phyloP scores from a whole-genome alignment of 2,888 invertebrate genomes.

The Acanthosepion esculentum region DNA sequence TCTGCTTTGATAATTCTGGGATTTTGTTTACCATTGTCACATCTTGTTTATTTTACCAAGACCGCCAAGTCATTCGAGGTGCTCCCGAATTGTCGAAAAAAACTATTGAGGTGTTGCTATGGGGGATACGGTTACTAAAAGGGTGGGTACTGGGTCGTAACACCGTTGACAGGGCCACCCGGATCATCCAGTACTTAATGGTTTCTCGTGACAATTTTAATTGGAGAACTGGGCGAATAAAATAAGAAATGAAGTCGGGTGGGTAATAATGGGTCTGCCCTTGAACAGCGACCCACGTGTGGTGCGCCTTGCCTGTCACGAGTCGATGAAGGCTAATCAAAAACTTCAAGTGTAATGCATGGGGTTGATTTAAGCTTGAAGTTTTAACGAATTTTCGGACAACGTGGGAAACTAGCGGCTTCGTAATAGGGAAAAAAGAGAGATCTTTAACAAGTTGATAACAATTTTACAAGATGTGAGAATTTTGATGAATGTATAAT shows the following conservation, averaged over 20 bases:
- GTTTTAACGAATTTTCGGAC: too few species aligned
- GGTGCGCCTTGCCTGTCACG: neutral
- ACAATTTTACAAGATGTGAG: too few species aligned
- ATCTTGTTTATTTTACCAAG: neutral
- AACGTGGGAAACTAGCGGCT: too few species aligned
- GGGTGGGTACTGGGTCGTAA: neutral
- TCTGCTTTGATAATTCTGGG: neutral
- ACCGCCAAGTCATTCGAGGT: neutral
- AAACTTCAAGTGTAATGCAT: too few species aligned
- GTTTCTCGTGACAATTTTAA: neutral
- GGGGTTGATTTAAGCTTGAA: too few species aligned
- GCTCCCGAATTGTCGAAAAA: neutral
- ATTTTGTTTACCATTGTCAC: neutral
- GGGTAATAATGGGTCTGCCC: neutral
- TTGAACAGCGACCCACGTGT: neutral
- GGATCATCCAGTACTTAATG: neutral
- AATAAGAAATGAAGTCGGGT: neutral
- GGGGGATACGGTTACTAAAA: neutral
- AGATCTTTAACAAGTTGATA: too few species aligned
- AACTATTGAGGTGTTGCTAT: neutral
- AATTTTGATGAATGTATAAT: too few species aligned
- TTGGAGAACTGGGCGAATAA: neutral
- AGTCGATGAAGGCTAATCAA: too few species aligned
- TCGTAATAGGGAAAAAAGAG: too few species aligned
- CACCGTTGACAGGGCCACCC: neutral